These are phyloP conservation scores for Prunella strophiata DNA, from an alignment of 2,797 vertebrate species.

Conservation along the genomic window DNA sequence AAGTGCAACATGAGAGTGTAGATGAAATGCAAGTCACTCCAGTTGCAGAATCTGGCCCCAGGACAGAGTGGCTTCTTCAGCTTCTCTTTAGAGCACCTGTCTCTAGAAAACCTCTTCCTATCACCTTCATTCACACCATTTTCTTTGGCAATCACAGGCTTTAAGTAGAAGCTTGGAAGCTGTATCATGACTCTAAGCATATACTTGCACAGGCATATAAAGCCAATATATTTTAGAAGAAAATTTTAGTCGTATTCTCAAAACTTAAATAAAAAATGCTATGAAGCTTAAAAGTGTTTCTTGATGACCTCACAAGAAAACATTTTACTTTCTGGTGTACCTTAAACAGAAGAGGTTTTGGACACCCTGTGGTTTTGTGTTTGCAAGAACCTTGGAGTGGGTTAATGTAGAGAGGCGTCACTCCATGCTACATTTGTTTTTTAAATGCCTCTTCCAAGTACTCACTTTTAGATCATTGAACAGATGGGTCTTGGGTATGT, in stretches of 20 bases:
- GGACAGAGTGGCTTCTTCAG: not conserved
- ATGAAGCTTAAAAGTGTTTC: not conserved
- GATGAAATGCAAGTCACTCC: not conserved
- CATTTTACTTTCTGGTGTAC: not conserved
- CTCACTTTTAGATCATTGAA: conserved; percentile 8
- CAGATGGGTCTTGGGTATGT: conserved; percentile 3
- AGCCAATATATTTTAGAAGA: not conserved
- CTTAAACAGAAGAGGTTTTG: not conserved
- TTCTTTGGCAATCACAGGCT: not conserved
- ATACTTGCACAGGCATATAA: not conserved
- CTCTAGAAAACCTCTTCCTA: not conserved
- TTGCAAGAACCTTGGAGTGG: not conserved
- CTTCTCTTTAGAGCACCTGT: not conserved
- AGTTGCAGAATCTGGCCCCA: not conserved
- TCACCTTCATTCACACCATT: not conserved
- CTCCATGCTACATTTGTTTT: not conserved
- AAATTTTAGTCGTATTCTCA: not conserved
- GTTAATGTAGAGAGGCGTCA: not conserved
- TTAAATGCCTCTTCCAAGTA: not conserved
- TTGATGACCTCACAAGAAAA: not conserved
- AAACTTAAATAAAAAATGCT: not conserved
- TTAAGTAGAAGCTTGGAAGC: not conserved
- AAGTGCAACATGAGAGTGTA: not conserved
- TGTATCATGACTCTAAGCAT: not conserved
- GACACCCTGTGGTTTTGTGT: not conserved